A percentile compares a stretch with the other conserved stretches of the same genome.
Evolutionary conservation across 2,888 invertebrate genomes (phyloP).

Genomic region (Diploptera punctata): DNA sequence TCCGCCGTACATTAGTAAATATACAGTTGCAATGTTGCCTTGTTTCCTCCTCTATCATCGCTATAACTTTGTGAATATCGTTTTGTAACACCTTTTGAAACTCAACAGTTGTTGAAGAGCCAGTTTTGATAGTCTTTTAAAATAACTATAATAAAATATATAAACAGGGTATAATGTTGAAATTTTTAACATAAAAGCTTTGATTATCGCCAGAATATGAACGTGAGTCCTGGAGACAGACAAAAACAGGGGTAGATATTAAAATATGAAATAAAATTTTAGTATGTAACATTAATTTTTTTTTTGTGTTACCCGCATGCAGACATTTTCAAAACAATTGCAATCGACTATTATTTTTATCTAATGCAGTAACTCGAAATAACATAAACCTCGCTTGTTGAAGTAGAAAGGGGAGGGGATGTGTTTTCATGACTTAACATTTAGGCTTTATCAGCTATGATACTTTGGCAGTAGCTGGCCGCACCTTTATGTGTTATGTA

Average conservation of each 20-base stretch:
- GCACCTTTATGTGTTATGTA: conserved; percentile 17
- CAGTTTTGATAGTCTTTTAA: conserved; percentile 10
- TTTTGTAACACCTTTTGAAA: no score
- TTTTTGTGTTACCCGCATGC: conserved; percentile 23
- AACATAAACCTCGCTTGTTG: conserved; percentile 37
- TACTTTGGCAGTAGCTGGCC: not conserved
- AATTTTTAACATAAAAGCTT: conserved; percentile 40
- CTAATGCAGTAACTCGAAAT: conserved; percentile 43
- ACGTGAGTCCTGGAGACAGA: conserved; percentile 1
- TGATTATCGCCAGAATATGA: conserved; percentile 37
- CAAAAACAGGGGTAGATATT: conserved; percentile 38
- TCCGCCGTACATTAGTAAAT: no score
- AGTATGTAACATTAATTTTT: conserved; percentile 39
- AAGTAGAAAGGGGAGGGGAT: no score
- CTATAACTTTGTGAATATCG: no score
- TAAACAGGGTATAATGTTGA: conserved; percentile 32
- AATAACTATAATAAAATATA: conserved; percentile 40
- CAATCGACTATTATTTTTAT: conserved; percentile 44
- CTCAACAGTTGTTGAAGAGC: not conserved
- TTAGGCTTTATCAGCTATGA: conserved; percentile 41
- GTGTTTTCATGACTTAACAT: conserved; percentile 36
- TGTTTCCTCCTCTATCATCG: no score
- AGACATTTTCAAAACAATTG: conserved; percentile 41
- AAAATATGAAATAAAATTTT: conserved; percentile 44
- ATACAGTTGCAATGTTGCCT: no score